Base-by-base conservation (phyloP, 2,888 invertebrate species). In the Drosophila neonasuta region DNA sequence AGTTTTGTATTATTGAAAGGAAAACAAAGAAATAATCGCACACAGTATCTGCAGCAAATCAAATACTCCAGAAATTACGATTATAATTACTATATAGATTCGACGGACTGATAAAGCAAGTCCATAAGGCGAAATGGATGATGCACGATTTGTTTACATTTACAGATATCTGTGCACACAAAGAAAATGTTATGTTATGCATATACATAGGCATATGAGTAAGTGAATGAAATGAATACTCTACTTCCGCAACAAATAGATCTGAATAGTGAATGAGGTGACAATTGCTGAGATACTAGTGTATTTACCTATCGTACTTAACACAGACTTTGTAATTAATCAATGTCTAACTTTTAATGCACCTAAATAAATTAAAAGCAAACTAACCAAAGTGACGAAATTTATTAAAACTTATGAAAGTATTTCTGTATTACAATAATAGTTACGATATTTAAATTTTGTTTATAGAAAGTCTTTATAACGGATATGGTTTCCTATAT, bases 11-110 rank as follows among this genome's bases (percentile, higher is more conserved):
- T 57, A 42, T 57, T 55, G 42, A 32, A 48, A 34, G 42, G 48
- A 39, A 54, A 45, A 58, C 17, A 54, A 45, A 45, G 44, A 34
- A 46, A 29, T 29, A 46, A 17, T 11, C 8, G 24, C 13, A 39
- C n/a, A 10, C 32, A 10, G 32, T 24, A 34, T 39, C 24, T 13
- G 20, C 44, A 29, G 49, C 6, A 39, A 51, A 45, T 45, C 44
- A 72, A 42, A 55, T 55, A 55, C 54, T 8, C 11, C 4, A 24
- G 51, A 60, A 52, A 45, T 36, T 13, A 7, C 30, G 32, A 55
- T 48, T 30, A 32, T 10, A 39, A n/a, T 1, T 24, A 24, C 24
- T 24, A 24, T 24, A 17, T 44, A 52, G 34, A 13, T 39, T 34
- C 15, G 45, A 39, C 15, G 45, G 45, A 39, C n/a, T 41, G 55